Conservation (phyloP, 2,113 vertebrate genomes). For the Bothrops jararaca region DNA sequence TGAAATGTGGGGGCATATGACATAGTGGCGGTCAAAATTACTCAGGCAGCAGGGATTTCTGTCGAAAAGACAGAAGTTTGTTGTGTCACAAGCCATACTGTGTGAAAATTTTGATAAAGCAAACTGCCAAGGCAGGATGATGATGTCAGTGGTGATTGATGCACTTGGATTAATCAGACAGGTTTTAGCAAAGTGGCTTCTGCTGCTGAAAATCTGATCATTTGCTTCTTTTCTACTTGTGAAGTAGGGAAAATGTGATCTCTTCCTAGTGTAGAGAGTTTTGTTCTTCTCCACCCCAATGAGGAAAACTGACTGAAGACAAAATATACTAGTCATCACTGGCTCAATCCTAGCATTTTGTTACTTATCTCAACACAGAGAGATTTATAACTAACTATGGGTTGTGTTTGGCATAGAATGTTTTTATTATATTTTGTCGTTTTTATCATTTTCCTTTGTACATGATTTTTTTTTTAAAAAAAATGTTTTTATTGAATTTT, state of each 20-base stretch:
- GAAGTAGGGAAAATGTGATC: background rate
- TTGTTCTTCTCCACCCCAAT: background rate
- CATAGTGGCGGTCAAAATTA: background rate
- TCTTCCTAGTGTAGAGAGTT: background rate
- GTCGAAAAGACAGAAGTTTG: background rate
- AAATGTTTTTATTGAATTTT: too few relatives aligned
- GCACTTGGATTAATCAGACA: background rate
- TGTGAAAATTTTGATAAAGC: background rate
- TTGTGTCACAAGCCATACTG: conserved; percentile 6
- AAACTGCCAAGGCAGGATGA: background rate
- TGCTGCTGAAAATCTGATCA: background rate
- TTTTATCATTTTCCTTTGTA: background rate
- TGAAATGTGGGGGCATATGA: background rate
- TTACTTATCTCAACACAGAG: background rate
- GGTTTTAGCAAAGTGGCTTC: background rate
- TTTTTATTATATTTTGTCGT: background rate
- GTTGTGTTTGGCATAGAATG: background rate
- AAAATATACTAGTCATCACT: background rate
- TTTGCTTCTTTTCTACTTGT: background rate
- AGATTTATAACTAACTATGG: background rate
- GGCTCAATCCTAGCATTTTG: background rate
- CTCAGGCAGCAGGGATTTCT: background rate
- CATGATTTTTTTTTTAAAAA: background rate
- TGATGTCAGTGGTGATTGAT: background rate
- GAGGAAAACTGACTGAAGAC: background rate